Evolutionary conservation across 2,113 vertebrate genomes (phyloP), one percentile per base, ranked within the genome.

Genomic region (Prochilodus magdalenae): DNA sequence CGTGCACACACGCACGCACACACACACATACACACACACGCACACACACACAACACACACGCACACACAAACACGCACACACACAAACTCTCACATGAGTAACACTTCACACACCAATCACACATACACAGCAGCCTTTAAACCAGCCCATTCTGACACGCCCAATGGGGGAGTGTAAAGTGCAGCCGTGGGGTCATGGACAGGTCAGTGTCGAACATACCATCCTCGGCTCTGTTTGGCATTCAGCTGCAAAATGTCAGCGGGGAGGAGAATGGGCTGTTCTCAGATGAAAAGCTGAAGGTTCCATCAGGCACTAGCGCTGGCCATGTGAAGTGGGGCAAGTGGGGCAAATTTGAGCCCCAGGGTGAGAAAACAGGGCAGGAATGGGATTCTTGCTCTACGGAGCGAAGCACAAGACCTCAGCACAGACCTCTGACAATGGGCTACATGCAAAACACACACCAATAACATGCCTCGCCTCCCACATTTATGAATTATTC

Each of bases 171-270:
- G 80, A 89, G 53, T 74, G 81, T 79, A 87, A 87, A 90, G 85
- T 84, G 88, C 77, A 81, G 80, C 75, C n/a, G 79, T 30, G 77
- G 87, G 93, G 91, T 94, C 91, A 92, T 18, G 85, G 88, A 86
- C 85, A 77, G 92, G 91, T 92, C 92, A 93, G 57, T 79, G 65
- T 77, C 70, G 65, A 88, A 83, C 86, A 84, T 90, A 88, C 86
- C 83, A 83, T 87, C 83, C 83, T 81, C 15, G 83, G 82, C 75
- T 82, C 83, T 69, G 83, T 85, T 79, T 84, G 81, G 69, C 75
- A 82, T 89, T 85, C 80, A 81, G 78, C 83, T 87, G 86, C 86
- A 84, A 82, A 75, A 85, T 85, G 63, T 82, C 84, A 85, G 26
- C 75, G 70, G 83, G 62, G 73, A 24, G 75, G 14, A 66, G 40